Base-by-base conservation (phyloP, 2,113 vertebrate genomes). In the Oenanthe melanoleuca region DNA sequence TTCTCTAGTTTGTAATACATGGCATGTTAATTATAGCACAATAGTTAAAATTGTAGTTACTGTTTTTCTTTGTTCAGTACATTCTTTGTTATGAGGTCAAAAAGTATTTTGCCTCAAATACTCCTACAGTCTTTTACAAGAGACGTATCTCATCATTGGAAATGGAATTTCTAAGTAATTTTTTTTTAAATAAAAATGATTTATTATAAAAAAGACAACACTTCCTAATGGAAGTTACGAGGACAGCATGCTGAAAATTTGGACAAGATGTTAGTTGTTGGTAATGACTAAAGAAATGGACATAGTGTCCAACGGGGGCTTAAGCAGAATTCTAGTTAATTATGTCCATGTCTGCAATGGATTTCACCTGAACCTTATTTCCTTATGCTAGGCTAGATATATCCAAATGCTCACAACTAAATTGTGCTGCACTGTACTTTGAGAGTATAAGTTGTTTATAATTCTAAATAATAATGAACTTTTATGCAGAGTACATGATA, bases 41-140 rank as follows among this genome's bases (percentile, higher is more conserved):
- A 44, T 96, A 80, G 93, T 93, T 97, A 80, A 91, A 97, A 96
- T 45, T 84, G 33, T 84, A 80, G 90, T 81, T 69, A 86, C 45
- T 88, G 12, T 44, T 88, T 96, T 92, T 73, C 49, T 89, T 93
- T 92, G 38, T 88, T 92, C 33, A 5, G 7, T 72, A 25, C 12
- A 1, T 89, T 91, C 80, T 86, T 93, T 88, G 17, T 92, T 84
- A 42, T 1, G 22, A 20, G 60, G 64, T 85, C 69, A 81, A 26
- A 88, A 89, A 80, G 9, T 60, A 53, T 92, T 95, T 69, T 93
- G 52, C 65, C 53, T 89, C 11, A 22, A 4, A 61, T 86, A 61
- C 50, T 65, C n/a, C 66, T 29, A 28, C 0, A 10, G n/a, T 74
- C 45, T 74, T 77, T 53, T 57, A 57, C 53, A 80, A 69, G 33